Evolutionary conservation across 2,113 vertebrate species (phyloP).

Genomic region (Zosterops japonicus): DNA sequence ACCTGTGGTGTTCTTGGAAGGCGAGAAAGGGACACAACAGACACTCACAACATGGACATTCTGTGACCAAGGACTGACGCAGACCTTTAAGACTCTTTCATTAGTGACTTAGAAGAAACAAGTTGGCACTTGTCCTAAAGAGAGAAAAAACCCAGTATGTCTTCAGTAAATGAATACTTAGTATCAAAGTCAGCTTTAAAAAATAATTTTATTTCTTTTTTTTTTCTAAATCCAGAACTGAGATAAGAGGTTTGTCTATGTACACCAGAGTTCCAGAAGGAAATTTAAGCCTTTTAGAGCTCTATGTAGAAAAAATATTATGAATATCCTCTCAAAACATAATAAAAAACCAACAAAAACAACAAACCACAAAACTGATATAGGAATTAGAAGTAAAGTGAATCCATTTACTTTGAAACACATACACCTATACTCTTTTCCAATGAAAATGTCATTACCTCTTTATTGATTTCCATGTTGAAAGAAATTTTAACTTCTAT

Average conservation of each 20-base stretch:
- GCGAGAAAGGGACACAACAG: accelerated
- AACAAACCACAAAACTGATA: not conserved
- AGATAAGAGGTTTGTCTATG: not conserved
- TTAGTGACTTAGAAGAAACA: not conserved
- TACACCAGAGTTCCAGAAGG: slow-evolving; percentile 9
- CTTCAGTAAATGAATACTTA: not conserved
- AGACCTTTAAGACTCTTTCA: not conserved
- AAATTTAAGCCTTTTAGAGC: not conserved
- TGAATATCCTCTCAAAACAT: not conserved
- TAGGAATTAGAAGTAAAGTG: not conserved
- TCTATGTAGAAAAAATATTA: not conserved
- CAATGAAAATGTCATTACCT: not conserved
- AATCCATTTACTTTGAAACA: not conserved
- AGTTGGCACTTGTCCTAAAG: not conserved
- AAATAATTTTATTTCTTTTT: not conserved
- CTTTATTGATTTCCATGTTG: not conserved
- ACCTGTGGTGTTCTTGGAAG: not conserved
- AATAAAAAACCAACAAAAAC: not conserved
- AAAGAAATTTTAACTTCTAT: not conserved
- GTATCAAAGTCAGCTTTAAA: not conserved
- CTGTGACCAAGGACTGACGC: not conserved
- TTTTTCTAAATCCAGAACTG: not conserved
- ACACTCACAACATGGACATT: not conserved
- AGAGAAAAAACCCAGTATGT: not conserved
- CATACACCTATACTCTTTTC: not conserved